These are phyloP conservation scores for Brachionus manjavacas DNA, from an alignment of 1,140 invertebrate species.

Conservation along the genomic window DNA sequence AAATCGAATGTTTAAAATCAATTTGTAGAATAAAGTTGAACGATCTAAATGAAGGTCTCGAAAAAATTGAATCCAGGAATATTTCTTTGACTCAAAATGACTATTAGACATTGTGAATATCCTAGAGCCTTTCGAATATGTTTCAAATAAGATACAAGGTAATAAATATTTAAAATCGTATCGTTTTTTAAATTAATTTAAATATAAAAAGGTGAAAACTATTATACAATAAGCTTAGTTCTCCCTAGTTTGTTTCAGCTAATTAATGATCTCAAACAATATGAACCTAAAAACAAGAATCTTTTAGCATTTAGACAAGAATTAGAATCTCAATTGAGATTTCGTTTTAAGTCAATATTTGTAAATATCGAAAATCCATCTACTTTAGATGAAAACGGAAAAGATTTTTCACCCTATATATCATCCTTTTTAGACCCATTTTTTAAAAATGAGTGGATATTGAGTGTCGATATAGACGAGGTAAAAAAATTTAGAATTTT, in stretches of 20 bases:
- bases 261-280: neutral
- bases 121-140: neutral
- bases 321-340: neutral
- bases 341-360: neutral
- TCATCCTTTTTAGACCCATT: too few relatives aligned
- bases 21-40: too few relatives aligned
- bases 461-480: too few relatives aligned
- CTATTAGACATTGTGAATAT: neutral
- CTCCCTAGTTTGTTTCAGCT: neutral
- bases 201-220: neutral
- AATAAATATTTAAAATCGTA: neutral
- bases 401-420: neutral
- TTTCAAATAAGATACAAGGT: neutral
- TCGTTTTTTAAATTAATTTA: neutral
- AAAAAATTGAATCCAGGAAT: too few relatives aligned
- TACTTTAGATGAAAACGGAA: constrained; percentile 51
- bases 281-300: neutral
- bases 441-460: too few relatives aligned
- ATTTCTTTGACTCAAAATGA: too few relatives aligned
- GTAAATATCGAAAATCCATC: neutral
- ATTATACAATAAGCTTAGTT: neutral
- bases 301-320: neutral
- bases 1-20: too few relatives aligned
- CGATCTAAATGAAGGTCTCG: too few relatives aligned
- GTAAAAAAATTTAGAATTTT: too few relatives aligned